Percentiles rank a stretch among this genome's conserved stretches.
Evolutionary conservation across 2,888 invertebrate species (phyloP).

Genomic region (Synergus umbraculus): DNA sequence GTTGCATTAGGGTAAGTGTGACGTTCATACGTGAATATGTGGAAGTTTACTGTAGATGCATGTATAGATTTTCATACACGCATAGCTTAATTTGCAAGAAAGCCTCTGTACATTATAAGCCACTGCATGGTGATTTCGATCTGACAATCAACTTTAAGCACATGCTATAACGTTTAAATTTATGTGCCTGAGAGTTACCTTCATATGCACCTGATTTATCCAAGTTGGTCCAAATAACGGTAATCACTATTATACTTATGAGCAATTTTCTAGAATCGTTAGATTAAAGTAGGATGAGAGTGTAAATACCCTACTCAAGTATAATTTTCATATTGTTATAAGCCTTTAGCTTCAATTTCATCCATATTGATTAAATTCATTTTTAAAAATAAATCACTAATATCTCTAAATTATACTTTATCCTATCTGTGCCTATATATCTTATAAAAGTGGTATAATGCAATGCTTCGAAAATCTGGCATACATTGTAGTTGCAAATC

Average conservation of each 20-base stretch:
- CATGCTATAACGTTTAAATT: constrained; percentile 29
- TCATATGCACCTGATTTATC: constrained; percentile 1
- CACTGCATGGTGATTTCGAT: constrained; percentile 8
- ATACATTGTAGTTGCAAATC: no score
- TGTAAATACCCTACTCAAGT: no score
- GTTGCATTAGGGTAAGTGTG: constrained; percentile 5
- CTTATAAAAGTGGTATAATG: no score
- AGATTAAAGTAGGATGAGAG: neutral
- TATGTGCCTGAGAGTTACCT: constrained; percentile 1
- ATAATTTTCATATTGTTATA: no score
- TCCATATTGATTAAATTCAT: no score
- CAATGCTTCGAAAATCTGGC: no score
- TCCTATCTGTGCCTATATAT: no score
- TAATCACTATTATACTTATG: constrained; percentile 15
- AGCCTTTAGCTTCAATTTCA: no score
- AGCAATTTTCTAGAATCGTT: neutral
- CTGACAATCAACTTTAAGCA: constrained; percentile 34
- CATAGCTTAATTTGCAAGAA: constrained; percentile 24
- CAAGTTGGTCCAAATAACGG: neutral
- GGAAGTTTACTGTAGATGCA: neutral
- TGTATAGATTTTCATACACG: constrained; percentile 7
- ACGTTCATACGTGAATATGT: neutral
- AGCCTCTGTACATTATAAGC: neutral
- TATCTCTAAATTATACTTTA: no score
- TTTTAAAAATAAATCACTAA: no score